Conservation (phyloP, 2,797 vertebrate genomes). For the Sardinella longiceps region DNA sequence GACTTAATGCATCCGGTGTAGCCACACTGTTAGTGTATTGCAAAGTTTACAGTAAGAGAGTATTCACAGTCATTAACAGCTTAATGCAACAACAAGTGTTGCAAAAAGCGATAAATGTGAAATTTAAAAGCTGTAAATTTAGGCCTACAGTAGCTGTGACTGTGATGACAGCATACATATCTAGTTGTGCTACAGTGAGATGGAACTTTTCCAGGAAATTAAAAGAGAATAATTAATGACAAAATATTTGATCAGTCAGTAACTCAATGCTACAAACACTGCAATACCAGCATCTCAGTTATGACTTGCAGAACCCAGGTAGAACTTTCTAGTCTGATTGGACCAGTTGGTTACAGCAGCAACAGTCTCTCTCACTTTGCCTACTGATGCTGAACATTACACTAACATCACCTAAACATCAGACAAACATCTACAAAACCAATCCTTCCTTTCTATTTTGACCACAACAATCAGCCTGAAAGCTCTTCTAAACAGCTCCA, state of each 20-base stretch:
- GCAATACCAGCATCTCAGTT: not conserved
- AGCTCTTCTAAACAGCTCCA: not conserved
- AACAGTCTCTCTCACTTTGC: not conserved
- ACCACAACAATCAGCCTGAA: not conserved
- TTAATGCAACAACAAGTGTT: too few species aligned
- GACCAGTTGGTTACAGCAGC: too few species aligned
- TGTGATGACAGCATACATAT: not conserved
- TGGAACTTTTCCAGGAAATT: not conserved
- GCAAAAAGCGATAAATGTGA: not conserved
- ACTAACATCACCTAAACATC: not conserved
- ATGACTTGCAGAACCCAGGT: not conserved
- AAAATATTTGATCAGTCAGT: not conserved
- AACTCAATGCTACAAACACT: not conserved
- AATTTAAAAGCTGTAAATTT: too few species aligned
- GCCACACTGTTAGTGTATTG: too few species aligned
- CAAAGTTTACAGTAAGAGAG: too few species aligned
- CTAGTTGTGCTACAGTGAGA: not conserved
- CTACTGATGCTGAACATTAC: not conserved
- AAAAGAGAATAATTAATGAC: not conserved
- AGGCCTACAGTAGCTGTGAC: too few species aligned
- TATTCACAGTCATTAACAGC: too few species aligned
- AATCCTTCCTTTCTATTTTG: not conserved
- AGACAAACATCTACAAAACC: not conserved
- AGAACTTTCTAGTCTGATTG: not conserved
- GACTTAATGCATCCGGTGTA: too few species aligned